Base-by-base conservation (phyloP, 1,140 invertebrate species). In the Megalopta genalis region DNA sequence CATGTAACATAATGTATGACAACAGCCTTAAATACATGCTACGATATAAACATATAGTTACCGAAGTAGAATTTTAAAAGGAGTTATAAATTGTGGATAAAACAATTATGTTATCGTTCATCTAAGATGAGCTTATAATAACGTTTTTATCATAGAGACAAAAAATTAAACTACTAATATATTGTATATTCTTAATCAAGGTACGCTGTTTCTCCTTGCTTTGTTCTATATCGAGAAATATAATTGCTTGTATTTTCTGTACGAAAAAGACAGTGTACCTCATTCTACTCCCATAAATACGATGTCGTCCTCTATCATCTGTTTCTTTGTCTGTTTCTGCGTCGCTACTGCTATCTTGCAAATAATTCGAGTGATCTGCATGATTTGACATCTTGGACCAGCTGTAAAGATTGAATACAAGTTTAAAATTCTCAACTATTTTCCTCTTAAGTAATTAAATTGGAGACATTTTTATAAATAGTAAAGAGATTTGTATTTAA, bases 301-400 rank as follows among this genome's bases (percentile, higher is more conserved):
- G 93, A 77, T 89, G 80, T 81, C 95, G 91, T 83, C 95, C 92
- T 76, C 94, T 92, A 84, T 95, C 94, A 90, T 95, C 94, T 25
- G 92, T 91, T 83, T 95, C 95, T 81, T 95, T 93, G 86, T 96
- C 95, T 87, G 92, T 93, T 74, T 96, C 95, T n/a, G 95, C 95
- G 87, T 95, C 95, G 87, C 95, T 96, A 90, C 95, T 96, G 57
- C 95, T 95, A 81, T 95, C 95, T 88, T 95, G 91, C 81, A 94
- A 88, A 89, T 94, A 94, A 82, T 90, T 93, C 68, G 93, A 86
- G 82, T 93, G 91, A 82, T 93, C 93, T 75, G 88, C 91, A 83
- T 90, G 89, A 83, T 92, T 91, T 88, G 93, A 92, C 93, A 93
- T 93, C 80, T 92, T 88, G 83, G 85, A 90, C 88, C 90, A 91